phyloP scores from a whole-genome alignment of 2,797 vertebrate species.

The Darevskia mixta region DNA sequence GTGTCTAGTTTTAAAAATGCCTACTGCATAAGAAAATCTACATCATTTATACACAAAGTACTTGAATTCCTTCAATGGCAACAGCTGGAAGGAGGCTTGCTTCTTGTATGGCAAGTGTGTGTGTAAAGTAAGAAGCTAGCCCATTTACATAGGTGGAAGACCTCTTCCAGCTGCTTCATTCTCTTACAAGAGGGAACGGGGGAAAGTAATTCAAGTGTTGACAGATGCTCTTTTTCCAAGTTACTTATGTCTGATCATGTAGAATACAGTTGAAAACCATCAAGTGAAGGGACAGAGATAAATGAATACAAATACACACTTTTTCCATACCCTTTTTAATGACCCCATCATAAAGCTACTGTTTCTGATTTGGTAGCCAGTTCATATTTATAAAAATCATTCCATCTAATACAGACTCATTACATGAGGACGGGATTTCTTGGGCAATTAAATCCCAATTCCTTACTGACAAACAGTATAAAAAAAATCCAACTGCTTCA shows the following conservation, averaged over 20 bases:
- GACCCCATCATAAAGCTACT: constrained; percentile 80
- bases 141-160: neutral
- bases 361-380: constrained; percentile 81
- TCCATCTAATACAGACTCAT: constrained; percentile 66
- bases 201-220: neutral
- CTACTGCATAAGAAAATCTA: neutral
- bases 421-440: constrained; percentile 57
- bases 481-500: constrained; percentile 83
- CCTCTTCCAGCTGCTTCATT: too few relatives aligned
- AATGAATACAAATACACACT: neutral
- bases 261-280: neutral
- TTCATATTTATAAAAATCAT: constrained; percentile 82
- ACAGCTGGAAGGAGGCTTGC: neutral
- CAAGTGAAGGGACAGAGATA: neutral
- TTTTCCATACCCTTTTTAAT: constrained; percentile 80
- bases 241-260: neutral
- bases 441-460: constrained; percentile 70
- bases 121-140: neutral
- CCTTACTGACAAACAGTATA: constrained; percentile 84
- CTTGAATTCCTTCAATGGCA: neutral
- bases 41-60: neutral
- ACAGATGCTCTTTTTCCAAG: neutral
- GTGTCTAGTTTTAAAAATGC: neutral
- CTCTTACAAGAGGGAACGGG: neutral
- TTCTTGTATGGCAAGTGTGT: neutral